Percentiles rank a stretch among this genome's conserved stretches.
Evolutionary conservation across 2,888 invertebrate species (phyloP).

Genomic region (Drosophila multiciliata): DNA sequence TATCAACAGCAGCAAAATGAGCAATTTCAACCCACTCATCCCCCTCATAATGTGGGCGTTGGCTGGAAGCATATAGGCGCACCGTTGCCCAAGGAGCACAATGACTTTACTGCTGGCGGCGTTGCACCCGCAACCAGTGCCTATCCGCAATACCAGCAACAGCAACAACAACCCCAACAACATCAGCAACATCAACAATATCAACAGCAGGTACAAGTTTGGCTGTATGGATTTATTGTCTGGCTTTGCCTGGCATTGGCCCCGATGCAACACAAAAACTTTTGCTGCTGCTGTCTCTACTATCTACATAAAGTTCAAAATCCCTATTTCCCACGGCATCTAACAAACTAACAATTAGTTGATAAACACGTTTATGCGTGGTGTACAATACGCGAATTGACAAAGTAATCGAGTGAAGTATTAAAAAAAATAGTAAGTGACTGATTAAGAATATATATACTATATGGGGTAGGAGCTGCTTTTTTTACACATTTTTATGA

Average conservation of each 20-base stretch:
- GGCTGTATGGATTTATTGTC: conserved; percentile 59
- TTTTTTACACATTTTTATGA: background rate
- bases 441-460: background rate
- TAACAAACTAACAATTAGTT: conserved; percentile 32
- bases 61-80: conserved; percentile 76
- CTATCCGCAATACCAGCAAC: conserved; percentile 46
- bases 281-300: conserved; percentile 59
- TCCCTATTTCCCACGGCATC: conserved; percentile 15
- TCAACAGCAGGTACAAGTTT: conserved; percentile 65
- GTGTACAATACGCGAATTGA: conserved; percentile 12
- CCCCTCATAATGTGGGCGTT: conserved; percentile 27
- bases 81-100: conserved; percentile 62
- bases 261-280: conserved; percentile 50
- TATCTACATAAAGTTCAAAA: conserved; percentile 42
- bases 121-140: conserved; percentile 21
- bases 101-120: conserved; percentile 44
- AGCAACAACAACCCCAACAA: conserved; percentile 53
- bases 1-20: conserved; percentile 22
- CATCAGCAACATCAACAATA: conserved; percentile 60
- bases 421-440: background rate
- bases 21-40: conserved; percentile 39
- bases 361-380: conserved; percentile 27
- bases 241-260: conserved; percentile 55
- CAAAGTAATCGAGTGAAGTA: background rate
- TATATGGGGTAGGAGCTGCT: background rate